Base-by-base conservation (phyloP, 2,113 vertebrate genomes). In the Ia io region DNA sequence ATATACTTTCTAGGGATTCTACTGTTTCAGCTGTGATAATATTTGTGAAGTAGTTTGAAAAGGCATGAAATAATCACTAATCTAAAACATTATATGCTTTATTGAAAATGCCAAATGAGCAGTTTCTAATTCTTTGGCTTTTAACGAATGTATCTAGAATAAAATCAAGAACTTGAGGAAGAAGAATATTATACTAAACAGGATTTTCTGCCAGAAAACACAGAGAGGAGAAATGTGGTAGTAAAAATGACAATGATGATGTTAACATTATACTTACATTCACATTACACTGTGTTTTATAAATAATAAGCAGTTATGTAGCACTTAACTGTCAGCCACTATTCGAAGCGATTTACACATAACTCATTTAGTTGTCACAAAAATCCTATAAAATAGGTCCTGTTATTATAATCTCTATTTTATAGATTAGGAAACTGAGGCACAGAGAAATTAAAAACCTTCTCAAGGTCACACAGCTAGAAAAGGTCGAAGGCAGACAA, bases 41-140 rank as follows among this genome's bases (percentile, higher is more conserved):
- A 44, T 59, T 59, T 67, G 56, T 32, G n/a, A 94, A 44, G 28
- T 30, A 18, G 44, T 59, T 12, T 37, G 42, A 83, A 86, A 91
- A 84, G 23, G 63, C 11, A 22, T 2, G 23, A 42, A 44, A 56
- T 76, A 65, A 49, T 37, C 44, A 25, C 42, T 25, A 47, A 56
- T n/a, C 47, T 49, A 71, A 82, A 95, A 53, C 17, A 83, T 28
- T 20, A 32, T 28, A 56, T n/a, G 30, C 61, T 77, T 73, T 63
- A 84, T 70, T 69, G 88, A 78, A 96, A 89, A 47, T 83, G 76
- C 3, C 74, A 65, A 78, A 74, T 2, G n/a, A 93, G 37, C 6
- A 73, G 14, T 51, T 93, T 80, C 59, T 84, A 76, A 93, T 89
- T 89, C 56, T 77, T 84, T 82, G 53, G 25, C 32, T 83, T 84